Evolutionary conservation across 2,113 vertebrate species (phyloP).

Genomic region (Cromileptes altivelis): DNA sequence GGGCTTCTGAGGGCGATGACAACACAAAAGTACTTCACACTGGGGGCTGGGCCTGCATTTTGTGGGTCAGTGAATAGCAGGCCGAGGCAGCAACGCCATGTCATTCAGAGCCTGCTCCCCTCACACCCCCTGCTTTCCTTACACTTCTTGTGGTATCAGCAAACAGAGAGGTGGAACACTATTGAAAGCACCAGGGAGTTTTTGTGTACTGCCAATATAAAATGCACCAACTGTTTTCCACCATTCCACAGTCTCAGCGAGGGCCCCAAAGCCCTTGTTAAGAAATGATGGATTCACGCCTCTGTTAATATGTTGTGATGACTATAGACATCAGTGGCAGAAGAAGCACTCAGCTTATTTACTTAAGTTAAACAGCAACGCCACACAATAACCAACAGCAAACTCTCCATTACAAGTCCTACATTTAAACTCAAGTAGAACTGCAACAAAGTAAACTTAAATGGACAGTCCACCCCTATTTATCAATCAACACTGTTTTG

Average conservation of each 20-base stretch:
- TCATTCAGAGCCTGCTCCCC: slow-evolving; percentile 75
- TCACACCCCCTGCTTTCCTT: slow-evolving; percentile 63
- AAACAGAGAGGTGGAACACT: slow-evolving; percentile 75
- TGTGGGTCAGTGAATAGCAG: slow-evolving; percentile 83
- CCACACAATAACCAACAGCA: not conserved
- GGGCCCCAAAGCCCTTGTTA: slow-evolving; percentile 65
- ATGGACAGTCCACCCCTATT: not conserved
- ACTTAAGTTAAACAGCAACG: not conserved
- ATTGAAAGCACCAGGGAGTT: slow-evolving; percentile 67
- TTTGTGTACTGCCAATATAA: slow-evolving; percentile 68
- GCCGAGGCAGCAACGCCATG: slow-evolving; percentile 74
- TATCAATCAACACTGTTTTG: too few relatives aligned
- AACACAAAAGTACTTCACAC: slow-evolving; percentile 83
- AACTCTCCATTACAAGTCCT: not conserved
- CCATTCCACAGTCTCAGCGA: slow-evolving; percentile 49
- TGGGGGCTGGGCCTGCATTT: slow-evolving; percentile 81
- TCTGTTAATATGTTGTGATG: slow-evolving; percentile 37
- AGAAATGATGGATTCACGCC: slow-evolving; percentile 64
- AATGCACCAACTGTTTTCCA: slow-evolving; percentile 73
- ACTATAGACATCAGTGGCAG: not conserved
- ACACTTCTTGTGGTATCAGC: slow-evolving; percentile 78
- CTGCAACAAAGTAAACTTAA: not conserved
- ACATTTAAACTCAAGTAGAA: not conserved
- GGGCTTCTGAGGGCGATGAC: slow-evolving; percentile 68
- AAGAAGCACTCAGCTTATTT: slow-evolving; percentile 17